A percentile compares a stretch with the other conserved stretches of the same genome.
phyloP scores from a whole-genome alignment of 2,888 invertebrate genomes.

The Boloria selene region DNA sequence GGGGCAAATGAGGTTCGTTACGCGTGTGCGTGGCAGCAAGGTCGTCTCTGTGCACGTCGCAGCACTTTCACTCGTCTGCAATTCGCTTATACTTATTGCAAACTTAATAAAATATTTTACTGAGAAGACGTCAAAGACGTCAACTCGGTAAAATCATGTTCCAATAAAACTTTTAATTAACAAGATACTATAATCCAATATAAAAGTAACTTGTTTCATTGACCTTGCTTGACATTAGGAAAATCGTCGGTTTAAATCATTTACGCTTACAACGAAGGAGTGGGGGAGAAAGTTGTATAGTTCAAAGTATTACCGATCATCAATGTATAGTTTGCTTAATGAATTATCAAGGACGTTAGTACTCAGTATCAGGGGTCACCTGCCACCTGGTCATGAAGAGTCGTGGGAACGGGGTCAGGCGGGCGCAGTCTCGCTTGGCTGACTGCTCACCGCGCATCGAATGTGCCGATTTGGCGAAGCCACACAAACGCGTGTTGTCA shows the following conservation, averaged over 20 bases:
- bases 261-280: not conserved
- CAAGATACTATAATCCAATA: too few relatives aligned
- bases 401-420: conserved; percentile 79
- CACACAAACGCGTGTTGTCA: conserved; percentile 35
- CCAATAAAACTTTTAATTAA: too few relatives aligned
- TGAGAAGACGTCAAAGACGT: not conserved
- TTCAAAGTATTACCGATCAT: not conserved
- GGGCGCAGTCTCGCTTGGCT: conserved; percentile 70
- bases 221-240: too few relatives aligned
- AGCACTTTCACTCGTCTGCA: conserved; percentile 71
- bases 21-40: conserved; percentile 55
- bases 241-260: too few relatives aligned
- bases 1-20: conserved; percentile 41
- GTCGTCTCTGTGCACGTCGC: conserved; percentile 58
- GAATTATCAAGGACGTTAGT: conserved; percentile 45
- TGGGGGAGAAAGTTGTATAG: not conserved
- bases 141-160: too few relatives aligned
- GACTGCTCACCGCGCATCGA: conserved; percentile 48
- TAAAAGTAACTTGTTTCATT: too few relatives aligned
- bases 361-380: conserved; percentile 53
- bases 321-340: not conserved
- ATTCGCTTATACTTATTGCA: conserved; percentile 37
- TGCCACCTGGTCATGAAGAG: conserved; percentile 45
- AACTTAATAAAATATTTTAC: not conserved
- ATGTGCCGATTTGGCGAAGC: conserved; percentile 42